Percentiles rank a stretch among this genome's conserved stretches.
Conservation (phyloP, 2,888 invertebrate species). For the Cryptus armator region DNA sequence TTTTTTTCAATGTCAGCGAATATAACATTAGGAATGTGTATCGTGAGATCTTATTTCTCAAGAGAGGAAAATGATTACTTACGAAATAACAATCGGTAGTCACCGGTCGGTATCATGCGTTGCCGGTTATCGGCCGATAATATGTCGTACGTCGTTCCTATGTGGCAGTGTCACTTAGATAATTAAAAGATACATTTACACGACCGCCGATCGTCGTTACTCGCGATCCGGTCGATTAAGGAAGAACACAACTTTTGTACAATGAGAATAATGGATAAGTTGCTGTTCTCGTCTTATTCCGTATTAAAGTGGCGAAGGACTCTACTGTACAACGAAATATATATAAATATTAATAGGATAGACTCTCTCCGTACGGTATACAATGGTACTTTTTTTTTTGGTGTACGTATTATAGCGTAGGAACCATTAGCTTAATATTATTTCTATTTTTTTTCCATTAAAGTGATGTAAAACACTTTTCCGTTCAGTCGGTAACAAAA, state of each 20-base stretch:
- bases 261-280: constrained; percentile 4
- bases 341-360: not conserved
- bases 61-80: constrained; percentile 1
- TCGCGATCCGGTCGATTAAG: not conserved
- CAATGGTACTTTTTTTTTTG: constrained; percentile 23
- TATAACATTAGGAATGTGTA: constrained; percentile 61
- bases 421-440: constrained; percentile 8
- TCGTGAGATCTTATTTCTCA: constrained; percentile 46
- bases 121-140: not conserved
- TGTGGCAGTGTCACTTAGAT: constrained; percentile 43
- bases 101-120: not conserved
- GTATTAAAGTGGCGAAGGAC: constrained; percentile 4
- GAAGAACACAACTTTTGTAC: constrained; percentile 25
- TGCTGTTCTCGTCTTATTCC: constrained; percentile 17
- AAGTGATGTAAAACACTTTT: too few species aligned
- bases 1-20: constrained; percentile 18
- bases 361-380: constrained; percentile 10
- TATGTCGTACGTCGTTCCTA: not conserved
- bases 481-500: too few species aligned
- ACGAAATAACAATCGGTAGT: not conserved
- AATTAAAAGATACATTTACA: constrained; percentile 4
- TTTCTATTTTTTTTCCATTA: not conserved
- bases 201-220: not conserved
- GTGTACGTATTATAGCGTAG: constrained; percentile 25
- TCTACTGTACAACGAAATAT: constrained; percentile 43